A percentile compares a stretch with the other conserved stretches of the same genome.
phyloP scores from a whole-genome alignment of 2,113 vertebrate species.

The Alethe diademata region DNA sequence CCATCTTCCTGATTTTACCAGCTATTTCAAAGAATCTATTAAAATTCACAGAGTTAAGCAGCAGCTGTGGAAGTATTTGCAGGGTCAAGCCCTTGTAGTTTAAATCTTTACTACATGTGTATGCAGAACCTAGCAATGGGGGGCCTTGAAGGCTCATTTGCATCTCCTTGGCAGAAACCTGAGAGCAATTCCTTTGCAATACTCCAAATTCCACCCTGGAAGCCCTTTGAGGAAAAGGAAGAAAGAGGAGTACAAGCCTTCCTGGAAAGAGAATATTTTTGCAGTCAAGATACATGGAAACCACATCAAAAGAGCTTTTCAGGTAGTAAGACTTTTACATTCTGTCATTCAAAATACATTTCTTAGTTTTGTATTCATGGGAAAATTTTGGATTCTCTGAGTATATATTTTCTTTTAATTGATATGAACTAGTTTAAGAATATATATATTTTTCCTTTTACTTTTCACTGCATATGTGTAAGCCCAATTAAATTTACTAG shows the following conservation, averaged over 20 bases:
- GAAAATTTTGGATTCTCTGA: neutral
- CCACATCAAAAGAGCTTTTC: neutral
- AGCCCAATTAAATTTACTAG: neutral
- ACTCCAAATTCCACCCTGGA: neutral
- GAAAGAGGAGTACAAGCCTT: neutral
- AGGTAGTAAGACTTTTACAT: neutral
- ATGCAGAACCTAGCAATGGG: conserved; percentile 41
- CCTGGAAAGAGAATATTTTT: neutral
- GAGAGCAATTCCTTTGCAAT: neutral
- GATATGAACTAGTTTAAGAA: neutral
- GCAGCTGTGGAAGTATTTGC: conserved; percentile 54
- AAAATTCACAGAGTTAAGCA: conserved; percentile 44
- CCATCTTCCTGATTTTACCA: neutral
- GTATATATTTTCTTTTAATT: neutral
- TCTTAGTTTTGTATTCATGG: neutral
- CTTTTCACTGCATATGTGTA: neutral
- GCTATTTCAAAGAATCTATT: conserved; percentile 24
- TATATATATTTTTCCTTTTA: neutral
- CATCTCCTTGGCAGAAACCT: conserved; percentile 25
- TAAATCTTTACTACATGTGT: conserved; percentile 49
- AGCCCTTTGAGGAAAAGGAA: neutral
- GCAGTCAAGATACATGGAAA: neutral
- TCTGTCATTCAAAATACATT: neutral
- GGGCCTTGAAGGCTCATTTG: conserved; percentile 29
- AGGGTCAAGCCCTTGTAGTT: conserved; percentile 55